Base-by-base conservation (phyloP, 2,888 invertebrate species). In the Yponomeuta sedellus region DNA sequence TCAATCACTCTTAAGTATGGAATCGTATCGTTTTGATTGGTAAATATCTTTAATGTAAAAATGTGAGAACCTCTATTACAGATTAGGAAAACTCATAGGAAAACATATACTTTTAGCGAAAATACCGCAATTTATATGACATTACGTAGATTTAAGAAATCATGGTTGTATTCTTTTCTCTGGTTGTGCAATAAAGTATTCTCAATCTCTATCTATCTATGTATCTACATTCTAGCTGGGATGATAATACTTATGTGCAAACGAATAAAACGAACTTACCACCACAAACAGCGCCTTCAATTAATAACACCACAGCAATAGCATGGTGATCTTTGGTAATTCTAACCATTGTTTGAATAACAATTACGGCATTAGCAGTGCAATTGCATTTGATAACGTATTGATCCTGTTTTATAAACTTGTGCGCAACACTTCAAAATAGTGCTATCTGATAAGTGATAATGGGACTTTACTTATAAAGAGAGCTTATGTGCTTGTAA, bases 371-470 rank as follows among this genome's bases (percentile, higher is more conserved):
- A 10, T 12, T 44, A 44, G 44, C 44, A 44, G 44, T 44, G 8
- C 44, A 44, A 57, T 57, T 57, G 57, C 57, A 20, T 0, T 58
- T n/a, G 58, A 22, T 58, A 58, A 20, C 10, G 22, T 58, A 58
- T 58, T 58, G 58, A 58, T 58, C 58, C 20, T 58, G 58, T 57
- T 57, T 57, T 57, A 57, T 57, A 57, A 57, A 57, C 58, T n/a
- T 19, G 16, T n/a, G 5, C 22, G 4, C 16, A 58, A 20, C 58
- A 58, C 22, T 58, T 58, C 8, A 58, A 58, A 58, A 58, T 58
- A 20, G 22, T 58, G 19, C 22, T 58, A 58, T 58, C 58, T 20
- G 58, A 58, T 58, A 58, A 25, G 25, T 5, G 25, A 5, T 5
- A 4, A 58, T 58, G 22, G 19, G 10, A 20, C 58, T n/a, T 25